A percentile compares a stretch with the other conserved stretches of the same genome.
phyloP scores from a whole-genome alignment of 2,113 vertebrate genomes.

The Phaethon lepturus region DNA sequence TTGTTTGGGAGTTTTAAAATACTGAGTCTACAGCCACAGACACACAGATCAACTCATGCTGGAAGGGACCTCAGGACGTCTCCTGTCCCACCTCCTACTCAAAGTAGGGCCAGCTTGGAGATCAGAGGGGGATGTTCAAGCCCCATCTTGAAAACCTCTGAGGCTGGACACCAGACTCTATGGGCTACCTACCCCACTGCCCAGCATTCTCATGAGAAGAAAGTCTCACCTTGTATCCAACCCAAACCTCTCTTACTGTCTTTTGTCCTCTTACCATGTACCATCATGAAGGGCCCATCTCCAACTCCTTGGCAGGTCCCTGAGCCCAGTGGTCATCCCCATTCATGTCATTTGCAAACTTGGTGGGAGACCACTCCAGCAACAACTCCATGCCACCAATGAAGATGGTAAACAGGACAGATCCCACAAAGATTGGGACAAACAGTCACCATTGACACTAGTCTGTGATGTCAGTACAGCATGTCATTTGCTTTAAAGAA shows the following conservation, averaged over 20 bases:
- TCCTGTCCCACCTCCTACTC: not conserved
- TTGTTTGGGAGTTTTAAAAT: not conserved
- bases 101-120: not conserved
- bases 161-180: not conserved
- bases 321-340: not conserved
- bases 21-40: not conserved
- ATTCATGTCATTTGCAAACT: not conserved
- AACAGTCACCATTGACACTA: not conserved
- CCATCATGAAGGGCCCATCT: fast-evolving
- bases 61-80: not conserved
- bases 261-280: not conserved
- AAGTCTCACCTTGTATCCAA: not conserved
- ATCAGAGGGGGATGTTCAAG: fast-evolving
- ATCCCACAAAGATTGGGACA: not conserved
- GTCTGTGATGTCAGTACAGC: fast-evolving
- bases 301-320: not conserved
- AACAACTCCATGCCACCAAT: not conserved
- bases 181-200: not conserved
- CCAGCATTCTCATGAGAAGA: fast-evolving
- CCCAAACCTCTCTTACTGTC: fast-evolving
- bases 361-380: not conserved
- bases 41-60: not conserved
- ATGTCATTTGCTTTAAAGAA: not conserved
- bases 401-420: not conserved
- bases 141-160: not conserved